phyloP scores from a whole-genome alignment of 2,113 vertebrate genomes.

The Anolis sagrei region DNA sequence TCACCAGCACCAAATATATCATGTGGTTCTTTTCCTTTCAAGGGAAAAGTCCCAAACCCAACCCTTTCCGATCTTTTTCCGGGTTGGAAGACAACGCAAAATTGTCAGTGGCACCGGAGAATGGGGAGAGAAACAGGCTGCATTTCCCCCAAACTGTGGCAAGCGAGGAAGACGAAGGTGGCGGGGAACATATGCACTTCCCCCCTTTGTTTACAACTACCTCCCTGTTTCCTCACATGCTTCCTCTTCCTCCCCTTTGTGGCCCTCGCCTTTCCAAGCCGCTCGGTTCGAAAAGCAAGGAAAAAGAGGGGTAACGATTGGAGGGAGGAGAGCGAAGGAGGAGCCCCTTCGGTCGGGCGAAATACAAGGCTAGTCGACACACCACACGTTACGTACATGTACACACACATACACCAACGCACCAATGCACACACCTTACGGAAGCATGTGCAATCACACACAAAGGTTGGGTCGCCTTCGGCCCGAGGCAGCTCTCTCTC shows the following conservation, averaged over 20 bases:
- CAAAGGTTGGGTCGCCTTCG: not conserved
- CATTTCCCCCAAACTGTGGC: not conserved
- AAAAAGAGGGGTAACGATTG: not conserved
- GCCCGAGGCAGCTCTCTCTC: slow-evolving; percentile 23
- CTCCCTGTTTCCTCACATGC: not conserved
- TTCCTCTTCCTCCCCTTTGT: not conserved
- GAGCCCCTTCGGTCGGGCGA: not conserved
- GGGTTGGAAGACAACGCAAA: not conserved
- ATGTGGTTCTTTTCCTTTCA: too few species aligned
- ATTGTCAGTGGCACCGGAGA: slow-evolving; percentile 6
- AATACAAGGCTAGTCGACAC: not conserved
- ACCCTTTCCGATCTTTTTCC: not conserved
- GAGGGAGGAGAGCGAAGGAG: too few species aligned
- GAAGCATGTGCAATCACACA: slow-evolving; percentile 8
- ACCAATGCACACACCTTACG: not conserved
- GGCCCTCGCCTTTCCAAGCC: not conserved
- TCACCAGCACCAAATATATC: slow-evolving; percentile 10
- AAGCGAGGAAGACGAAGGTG: not conserved
- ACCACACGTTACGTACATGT: not conserved
- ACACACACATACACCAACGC: not conserved
- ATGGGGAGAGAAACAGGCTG: not conserved
- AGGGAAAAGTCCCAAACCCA: not conserved
- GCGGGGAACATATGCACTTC: not conserved
- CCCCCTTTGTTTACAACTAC: not conserved
- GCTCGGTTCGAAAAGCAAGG: not conserved